A percentile compares a stretch with the other conserved stretches of the same genome.
phyloP scores from a whole-genome alignment of 2,797 vertebrate species.

The Stomatorhinus walkeri region DNA sequence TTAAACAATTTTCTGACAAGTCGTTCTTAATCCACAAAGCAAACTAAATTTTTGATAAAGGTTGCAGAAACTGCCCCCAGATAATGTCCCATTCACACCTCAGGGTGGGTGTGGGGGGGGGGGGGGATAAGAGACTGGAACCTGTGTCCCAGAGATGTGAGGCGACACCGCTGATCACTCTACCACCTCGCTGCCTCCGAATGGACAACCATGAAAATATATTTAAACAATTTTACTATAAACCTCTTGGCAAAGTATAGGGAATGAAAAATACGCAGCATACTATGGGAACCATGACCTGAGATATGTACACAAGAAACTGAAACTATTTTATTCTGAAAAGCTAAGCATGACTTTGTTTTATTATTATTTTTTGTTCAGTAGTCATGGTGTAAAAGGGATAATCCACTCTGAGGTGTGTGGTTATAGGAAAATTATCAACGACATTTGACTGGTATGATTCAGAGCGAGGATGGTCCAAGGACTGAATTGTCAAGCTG shows the following conservation, averaged over 20 bases:
- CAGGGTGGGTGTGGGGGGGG: neutral
- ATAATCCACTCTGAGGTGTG: neutral
- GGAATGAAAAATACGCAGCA: neutral
- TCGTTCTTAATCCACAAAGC: neutral
- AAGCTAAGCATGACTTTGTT: neutral
- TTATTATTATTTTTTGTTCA: neutral
- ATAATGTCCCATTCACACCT: neutral
- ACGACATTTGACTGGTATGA: neutral
- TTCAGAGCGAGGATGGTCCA: neutral
- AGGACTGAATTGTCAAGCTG: too few relatives aligned
- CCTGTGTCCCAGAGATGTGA: neutral
- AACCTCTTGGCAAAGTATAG: neutral
- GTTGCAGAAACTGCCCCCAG: neutral
- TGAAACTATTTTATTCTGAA: neutral
- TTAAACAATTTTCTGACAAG: neutral
- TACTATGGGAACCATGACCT: neutral
- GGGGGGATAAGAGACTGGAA: neutral
- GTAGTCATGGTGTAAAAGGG: neutral
- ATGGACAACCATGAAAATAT: neutral
- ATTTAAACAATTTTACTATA: neutral
- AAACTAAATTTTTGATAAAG: neutral
- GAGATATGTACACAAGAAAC: neutral
- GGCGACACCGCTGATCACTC: neutral
- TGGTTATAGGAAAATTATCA: neutral
- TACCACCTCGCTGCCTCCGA: neutral